Evolutionary conservation across 2,888 invertebrate species (phyloP).

Genomic region (Camponotus fellah): DNA sequence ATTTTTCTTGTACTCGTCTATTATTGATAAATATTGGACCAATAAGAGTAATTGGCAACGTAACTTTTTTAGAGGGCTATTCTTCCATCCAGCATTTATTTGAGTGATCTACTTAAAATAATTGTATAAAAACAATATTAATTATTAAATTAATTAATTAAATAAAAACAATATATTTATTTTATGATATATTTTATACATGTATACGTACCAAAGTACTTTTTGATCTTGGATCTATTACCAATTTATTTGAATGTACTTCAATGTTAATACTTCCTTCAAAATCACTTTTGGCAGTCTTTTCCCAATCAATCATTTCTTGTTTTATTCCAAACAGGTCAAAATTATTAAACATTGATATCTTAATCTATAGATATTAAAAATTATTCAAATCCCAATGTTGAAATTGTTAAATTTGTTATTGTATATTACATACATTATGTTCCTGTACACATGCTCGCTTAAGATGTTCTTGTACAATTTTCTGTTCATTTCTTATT

Average conservation of each 20-base stretch:
- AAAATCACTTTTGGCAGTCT: slow-evolving; percentile 63
- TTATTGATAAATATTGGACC: slow-evolving; percentile 71
- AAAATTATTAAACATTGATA: slow-evolving; percentile 66
- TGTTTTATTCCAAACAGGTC: slow-evolving; percentile 74
- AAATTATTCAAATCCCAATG: neutral
- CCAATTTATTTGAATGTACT: slow-evolving; percentile 67
- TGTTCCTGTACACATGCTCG: slow-evolving; percentile 47
- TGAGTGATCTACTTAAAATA: slow-evolving; percentile 68
- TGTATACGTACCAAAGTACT: slow-evolving; percentile 70
- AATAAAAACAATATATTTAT: neutral
- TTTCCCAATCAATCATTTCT: slow-evolving; percentile 67
- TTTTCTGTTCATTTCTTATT: slow-evolving; percentile 42
- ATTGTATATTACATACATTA: slow-evolving; percentile 52
- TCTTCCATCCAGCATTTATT: slow-evolving; percentile 70
- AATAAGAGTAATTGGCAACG: slow-evolving; percentile 76
- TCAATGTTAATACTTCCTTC: slow-evolving; percentile 75
- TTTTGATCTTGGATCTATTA: slow-evolving; percentile 68
- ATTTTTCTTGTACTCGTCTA: slow-evolving; percentile 69
- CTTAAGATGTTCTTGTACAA: slow-evolving; percentile 67
- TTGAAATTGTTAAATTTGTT: neutral
- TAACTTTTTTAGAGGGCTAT: slow-evolving; percentile 69
- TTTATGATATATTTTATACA: neutral
- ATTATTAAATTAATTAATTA: too few relatives aligned
- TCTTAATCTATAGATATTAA: slow-evolving; percentile 60
- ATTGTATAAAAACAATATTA: neutral